These are phyloP conservation scores for Hoplostethus mediterraneus DNA, from an alignment of 2,797 vertebrate genomes.

Conservation along the genomic window DNA sequence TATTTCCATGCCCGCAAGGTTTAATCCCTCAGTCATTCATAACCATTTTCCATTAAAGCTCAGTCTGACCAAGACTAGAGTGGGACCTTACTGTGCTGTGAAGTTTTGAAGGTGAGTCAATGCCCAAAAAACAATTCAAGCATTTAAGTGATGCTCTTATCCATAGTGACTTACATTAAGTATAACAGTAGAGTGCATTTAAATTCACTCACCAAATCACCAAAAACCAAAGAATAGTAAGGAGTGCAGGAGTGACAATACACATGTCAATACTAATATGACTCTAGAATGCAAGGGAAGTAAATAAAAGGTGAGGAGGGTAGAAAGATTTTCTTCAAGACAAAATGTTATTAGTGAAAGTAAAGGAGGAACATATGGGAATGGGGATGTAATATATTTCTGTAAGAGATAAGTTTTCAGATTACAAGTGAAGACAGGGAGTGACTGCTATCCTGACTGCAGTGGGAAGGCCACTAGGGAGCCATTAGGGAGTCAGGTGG, in stretches of 20 bases:
- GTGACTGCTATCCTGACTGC: constrained; percentile 22
- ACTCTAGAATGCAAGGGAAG: not conserved
- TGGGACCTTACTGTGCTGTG: not conserved
- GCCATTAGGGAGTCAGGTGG: constrained; percentile 52
- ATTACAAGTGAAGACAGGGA: not conserved
- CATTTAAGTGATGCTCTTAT: too few species aligned
- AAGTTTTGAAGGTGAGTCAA: not conserved
- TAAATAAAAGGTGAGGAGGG: too few species aligned
- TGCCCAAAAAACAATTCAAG: too few species aligned
- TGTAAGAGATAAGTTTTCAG: constrained; percentile 7
- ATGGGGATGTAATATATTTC: not conserved
- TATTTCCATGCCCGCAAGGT: not conserved
- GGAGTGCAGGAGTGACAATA: not conserved
- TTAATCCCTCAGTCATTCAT: not conserved
- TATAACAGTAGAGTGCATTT: too few species aligned
- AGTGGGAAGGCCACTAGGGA: constrained; percentile 30
- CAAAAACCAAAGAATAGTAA: too few species aligned
- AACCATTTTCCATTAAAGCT: constrained; percentile 8
- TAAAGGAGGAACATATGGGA: not conserved
- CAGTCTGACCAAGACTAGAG: not conserved
- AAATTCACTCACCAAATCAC: too few species aligned
- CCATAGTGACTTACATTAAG: too few species aligned
- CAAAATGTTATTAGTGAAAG: not conserved
- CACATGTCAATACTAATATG: not conserved
- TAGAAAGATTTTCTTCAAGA: too few species aligned